Evolutionary conservation across 2,113 vertebrate genomes (phyloP).

Genomic region (Ursus arctos): DNA sequence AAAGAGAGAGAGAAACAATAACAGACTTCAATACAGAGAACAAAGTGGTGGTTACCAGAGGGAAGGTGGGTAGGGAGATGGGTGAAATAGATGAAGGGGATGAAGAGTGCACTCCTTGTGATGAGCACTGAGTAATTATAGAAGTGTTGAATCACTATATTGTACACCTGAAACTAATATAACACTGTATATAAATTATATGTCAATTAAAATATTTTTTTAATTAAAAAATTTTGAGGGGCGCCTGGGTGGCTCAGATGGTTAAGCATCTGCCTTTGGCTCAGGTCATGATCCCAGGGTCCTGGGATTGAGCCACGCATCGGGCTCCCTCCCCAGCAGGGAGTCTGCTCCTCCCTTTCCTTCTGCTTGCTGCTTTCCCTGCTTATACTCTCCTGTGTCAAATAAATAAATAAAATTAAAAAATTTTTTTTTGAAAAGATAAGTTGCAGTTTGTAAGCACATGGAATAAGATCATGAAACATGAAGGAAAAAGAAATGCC

Average conservation of each 20-base stretch:
- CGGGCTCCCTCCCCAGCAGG: no score
- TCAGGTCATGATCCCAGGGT: no score
- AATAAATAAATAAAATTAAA: no score
- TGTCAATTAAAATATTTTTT: neutral
- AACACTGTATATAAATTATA: neutral
- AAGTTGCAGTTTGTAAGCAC: neutral
- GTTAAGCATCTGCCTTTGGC: no score
- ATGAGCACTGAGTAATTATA: neutral
- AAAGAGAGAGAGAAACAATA: neutral
- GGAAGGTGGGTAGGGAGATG: neutral
- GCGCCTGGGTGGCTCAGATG: no score
- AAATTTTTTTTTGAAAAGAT: neutral
- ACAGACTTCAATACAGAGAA: neutral
- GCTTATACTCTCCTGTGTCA: no score
- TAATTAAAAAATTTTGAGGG: neutral
- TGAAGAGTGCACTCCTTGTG: neutral
- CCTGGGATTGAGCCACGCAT: no score
- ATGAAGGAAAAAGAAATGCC: neutral
- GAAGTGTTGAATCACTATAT: neutral
- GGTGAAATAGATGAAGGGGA: neutral
- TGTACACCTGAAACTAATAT: neutral
- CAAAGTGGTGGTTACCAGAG: neutral
- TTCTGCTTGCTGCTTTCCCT: no score
- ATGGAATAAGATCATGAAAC: neutral
- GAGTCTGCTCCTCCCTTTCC: no score